phyloP scores from a whole-genome alignment of 2,888 invertebrate genomes.

The Pollenia amentaria region DNA sequence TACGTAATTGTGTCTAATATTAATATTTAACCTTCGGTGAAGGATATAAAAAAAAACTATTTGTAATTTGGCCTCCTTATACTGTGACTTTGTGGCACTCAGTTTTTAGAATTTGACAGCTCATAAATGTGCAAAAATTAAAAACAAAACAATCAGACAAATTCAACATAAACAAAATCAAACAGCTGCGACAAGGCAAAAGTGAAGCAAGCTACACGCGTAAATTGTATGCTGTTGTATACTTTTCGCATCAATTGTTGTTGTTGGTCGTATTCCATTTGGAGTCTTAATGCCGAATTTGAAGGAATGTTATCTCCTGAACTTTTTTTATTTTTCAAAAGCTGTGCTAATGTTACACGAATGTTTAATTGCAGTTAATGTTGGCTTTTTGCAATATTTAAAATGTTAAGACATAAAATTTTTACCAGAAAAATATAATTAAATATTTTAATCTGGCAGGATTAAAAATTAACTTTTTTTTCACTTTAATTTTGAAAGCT shows the following conservation, averaged over 20 bases:
- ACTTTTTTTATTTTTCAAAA: not conserved
- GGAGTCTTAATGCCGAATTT: not conserved
- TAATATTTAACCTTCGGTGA: too few relatives aligned
- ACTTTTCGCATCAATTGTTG: slow-evolving; percentile 60
- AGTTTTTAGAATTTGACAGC: slow-evolving; percentile 21
- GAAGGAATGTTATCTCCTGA: not conserved
- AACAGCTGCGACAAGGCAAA: slow-evolving; percentile 68
- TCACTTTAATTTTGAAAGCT: too few relatives aligned
- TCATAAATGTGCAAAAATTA: slow-evolving; percentile 46
- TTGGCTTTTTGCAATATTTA: too few relatives aligned
- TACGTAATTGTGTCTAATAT: too few relatives aligned
- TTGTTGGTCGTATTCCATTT: slow-evolving; percentile 22
- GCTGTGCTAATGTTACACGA: too few relatives aligned
- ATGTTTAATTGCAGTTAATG: too few relatives aligned
- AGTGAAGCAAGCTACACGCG: slow-evolving; percentile 62
- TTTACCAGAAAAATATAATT: too few relatives aligned
- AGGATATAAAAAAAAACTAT: too few relatives aligned
- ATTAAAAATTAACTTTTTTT: too few relatives aligned
- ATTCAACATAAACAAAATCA: slow-evolving; percentile 62
- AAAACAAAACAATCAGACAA: slow-evolving; percentile 58
- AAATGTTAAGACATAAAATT: too few relatives aligned
- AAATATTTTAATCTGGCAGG: too few relatives aligned
- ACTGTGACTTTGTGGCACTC: not conserved
- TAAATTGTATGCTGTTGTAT: slow-evolving; percentile 56
- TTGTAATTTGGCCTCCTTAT: not conserved